Evolutionary conservation across 1,140 invertebrate genomes (phyloP).

Genomic region (Plutomurus gul): DNA sequence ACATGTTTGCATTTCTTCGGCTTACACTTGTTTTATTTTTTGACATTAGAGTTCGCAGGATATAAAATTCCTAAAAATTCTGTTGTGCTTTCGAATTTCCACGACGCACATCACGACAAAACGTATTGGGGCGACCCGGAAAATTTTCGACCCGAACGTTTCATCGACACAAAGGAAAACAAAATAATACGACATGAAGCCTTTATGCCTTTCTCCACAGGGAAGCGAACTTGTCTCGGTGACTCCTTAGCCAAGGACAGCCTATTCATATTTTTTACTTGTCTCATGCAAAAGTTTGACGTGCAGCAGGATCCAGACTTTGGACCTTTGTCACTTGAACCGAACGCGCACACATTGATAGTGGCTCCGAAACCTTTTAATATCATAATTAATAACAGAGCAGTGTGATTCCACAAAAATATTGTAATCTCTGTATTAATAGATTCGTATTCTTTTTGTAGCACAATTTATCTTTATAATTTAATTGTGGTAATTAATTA

Average conservation of each 20-base stretch:
- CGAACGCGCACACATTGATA: constrained; percentile 44
- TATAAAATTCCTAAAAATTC: constrained; percentile 52
- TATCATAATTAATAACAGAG: constrained; percentile 31
- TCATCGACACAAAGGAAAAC: constrained; percentile 52
- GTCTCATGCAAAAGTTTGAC: constrained; percentile 48
- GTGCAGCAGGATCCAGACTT: constrained; percentile 42
- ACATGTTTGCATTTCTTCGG: too few relatives aligned
- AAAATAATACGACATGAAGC: constrained; percentile 50
- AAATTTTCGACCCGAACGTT: constrained; percentile 57
- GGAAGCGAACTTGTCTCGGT: constrained; percentile 44
- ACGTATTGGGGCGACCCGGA: constrained; percentile 57
- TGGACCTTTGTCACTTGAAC: constrained; percentile 34
- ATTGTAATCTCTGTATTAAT: too few relatives aligned
- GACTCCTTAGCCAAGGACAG: constrained; percentile 48
- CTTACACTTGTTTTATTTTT: background rate
- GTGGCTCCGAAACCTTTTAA: constrained; percentile 49
- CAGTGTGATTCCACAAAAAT: background rate
- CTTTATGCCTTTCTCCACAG: constrained; percentile 51
- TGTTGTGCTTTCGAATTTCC: constrained; percentile 48
- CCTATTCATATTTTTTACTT: constrained; percentile 52
- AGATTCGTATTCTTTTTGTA: too few relatives aligned
- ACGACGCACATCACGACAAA: constrained; percentile 56
- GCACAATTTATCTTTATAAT: too few relatives aligned
- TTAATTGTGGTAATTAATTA: too few relatives aligned
- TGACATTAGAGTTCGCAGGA: constrained; percentile 43